phyloP scores from a whole-genome alignment of 1,140 invertebrate species.

The Nephotettix cincticeps region DNA sequence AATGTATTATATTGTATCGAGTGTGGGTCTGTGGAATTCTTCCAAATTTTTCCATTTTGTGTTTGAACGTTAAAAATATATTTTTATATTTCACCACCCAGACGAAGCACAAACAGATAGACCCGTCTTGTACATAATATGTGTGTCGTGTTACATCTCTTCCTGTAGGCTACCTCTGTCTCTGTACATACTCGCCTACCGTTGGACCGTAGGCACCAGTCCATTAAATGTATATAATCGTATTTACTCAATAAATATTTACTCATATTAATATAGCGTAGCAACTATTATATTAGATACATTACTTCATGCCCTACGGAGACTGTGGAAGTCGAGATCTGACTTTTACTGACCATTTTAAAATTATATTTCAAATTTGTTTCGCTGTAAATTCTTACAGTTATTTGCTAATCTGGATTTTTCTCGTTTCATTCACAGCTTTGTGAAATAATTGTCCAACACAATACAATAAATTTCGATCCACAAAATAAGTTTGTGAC shows the following conservation, averaged over 20 bases:
- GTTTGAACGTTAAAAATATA: not conserved
- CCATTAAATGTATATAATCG: slow-evolving; percentile 14
- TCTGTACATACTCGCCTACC: not conserved
- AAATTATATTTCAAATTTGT: not conserved
- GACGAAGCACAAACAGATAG: not conserved
- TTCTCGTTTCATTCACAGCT: not conserved
- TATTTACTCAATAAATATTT: slow-evolving; percentile 17
- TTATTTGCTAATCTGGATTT: not conserved
- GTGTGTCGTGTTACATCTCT: not conserved
- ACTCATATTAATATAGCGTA: not conserved
- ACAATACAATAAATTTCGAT: too few relatives aligned
- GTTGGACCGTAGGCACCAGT: not conserved
- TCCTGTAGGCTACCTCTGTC: not conserved
- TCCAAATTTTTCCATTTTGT: not conserved
- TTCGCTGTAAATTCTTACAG: not conserved
- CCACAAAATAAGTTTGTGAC: too few relatives aligned
- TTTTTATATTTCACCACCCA: not conserved
- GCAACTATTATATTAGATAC: not conserved
- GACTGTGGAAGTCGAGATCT: not conserved
- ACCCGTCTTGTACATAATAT: not conserved
- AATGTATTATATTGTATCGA: slow-evolving; percentile 2
- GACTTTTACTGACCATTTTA: not conserved
- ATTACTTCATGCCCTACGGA: not conserved
- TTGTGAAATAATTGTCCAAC: too few relatives aligned
- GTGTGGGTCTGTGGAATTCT: not conserved